Evolutionary conservation across 2,888 invertebrate genomes (phyloP).

Genomic region (Portevinia maculata): DNA sequence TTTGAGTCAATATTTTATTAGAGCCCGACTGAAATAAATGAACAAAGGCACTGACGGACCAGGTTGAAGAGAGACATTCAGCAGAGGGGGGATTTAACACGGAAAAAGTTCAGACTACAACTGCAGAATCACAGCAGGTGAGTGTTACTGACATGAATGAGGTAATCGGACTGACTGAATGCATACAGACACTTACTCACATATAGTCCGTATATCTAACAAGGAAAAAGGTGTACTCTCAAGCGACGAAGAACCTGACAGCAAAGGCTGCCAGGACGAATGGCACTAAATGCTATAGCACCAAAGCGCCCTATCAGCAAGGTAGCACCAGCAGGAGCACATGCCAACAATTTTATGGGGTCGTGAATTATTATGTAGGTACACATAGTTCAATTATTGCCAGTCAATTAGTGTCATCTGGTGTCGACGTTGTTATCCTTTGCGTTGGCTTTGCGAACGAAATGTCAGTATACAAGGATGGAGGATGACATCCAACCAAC

Average conservation of each 20-base stretch:
- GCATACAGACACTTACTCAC: constrained; percentile 23
- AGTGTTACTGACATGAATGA: constrained; percentile 38
- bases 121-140: constrained; percentile 32
- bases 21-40: constrained; percentile 13
- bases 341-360: constrained; percentile 48
- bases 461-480: constrained; percentile 29
- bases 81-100: neutral
- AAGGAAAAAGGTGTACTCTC: constrained; percentile 15
- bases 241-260: constrained; percentile 12
- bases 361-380: constrained; percentile 57
- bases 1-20: constrained; percentile 61
- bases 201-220: constrained; percentile 17
- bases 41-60: constrained; percentile 11
- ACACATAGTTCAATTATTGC: constrained; percentile 66
- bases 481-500: constrained; percentile 15
- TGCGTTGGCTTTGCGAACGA: constrained; percentile 57
- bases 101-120: neutral
- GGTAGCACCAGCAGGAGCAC: constrained; percentile 2
- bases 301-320: too few species aligned
- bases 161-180: constrained; percentile 37
- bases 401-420: constrained; percentile 70
- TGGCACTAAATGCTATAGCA: neutral
- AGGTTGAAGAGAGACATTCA: neutral
- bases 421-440: constrained; percentile 65
- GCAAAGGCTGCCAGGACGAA: constrained; percentile 23